Evolutionary conservation across 2,888 invertebrate genomes (phyloP).

Genomic region (Boloria selene): DNA sequence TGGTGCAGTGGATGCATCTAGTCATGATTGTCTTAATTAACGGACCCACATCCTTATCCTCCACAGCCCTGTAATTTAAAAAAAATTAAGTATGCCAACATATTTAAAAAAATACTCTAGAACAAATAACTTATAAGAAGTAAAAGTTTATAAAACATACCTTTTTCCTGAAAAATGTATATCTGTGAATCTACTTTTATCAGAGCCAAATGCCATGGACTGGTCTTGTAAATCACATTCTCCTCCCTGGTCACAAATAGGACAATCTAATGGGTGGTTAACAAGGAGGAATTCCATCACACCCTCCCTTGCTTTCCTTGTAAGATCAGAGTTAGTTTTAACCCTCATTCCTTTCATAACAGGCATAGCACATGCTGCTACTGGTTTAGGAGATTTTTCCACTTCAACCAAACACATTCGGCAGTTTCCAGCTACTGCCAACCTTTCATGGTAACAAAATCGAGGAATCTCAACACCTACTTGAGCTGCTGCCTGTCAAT

Average conservation of each 20-base stretch:
- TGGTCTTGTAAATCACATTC: constrained; percentile 98
- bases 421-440: constrained; percentile 99
- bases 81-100: not conserved
- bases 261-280: constrained; percentile 99
- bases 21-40: constrained; percentile 99
- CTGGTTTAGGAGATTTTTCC: constrained; percentile 98
- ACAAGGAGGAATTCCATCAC: constrained; percentile 99
- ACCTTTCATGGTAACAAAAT: constrained; percentile 99
- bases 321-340: constrained; percentile 98
- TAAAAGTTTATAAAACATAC: constrained; percentile 60
- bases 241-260: constrained; percentile 99
- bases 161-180: constrained; percentile 95
- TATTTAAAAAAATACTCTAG: too few species aligned
- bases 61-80: constrained; percentile 89
- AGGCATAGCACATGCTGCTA: constrained; percentile 99
- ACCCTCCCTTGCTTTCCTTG: constrained; percentile 87
- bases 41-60: constrained; percentile 99
- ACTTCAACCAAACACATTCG: constrained; percentile 99
- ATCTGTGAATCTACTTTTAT: constrained; percentile 95
- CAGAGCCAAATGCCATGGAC: constrained; percentile 99
- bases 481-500: constrained; percentile 93
- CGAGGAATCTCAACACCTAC: constrained; percentile 98
- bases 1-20: constrained; percentile 99
- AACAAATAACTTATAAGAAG: too few species aligned
- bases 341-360: constrained; percentile 99